Evolutionary conservation across 2,797 vertebrate genomes (phyloP).

Genomic region (Rhinophrynus dorsalis): DNA sequence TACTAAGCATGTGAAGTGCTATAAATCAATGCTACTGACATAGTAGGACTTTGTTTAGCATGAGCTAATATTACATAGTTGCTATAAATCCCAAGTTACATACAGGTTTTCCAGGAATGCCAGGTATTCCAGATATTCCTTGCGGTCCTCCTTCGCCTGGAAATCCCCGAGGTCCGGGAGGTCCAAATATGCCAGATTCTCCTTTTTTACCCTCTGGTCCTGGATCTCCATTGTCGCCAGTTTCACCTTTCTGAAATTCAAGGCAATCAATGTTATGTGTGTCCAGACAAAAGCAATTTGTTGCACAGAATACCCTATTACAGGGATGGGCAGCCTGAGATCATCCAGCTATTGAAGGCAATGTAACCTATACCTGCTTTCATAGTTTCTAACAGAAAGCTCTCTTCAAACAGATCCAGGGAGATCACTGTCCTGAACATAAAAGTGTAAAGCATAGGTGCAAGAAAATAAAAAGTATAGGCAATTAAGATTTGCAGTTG

Average conservation of each 20-base stretch:
- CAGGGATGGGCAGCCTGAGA: no score
- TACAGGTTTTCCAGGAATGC: slow-evolving; percentile 78
- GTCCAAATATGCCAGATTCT: slow-evolving; percentile 63
- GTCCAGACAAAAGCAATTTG: not conserved
- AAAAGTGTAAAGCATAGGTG: no score
- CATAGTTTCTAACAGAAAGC: no score
- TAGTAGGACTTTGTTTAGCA: not conserved
- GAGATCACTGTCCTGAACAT: no score
- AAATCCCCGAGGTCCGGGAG: slow-evolving; percentile 67
- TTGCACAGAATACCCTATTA: no score
- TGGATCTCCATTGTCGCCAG: slow-evolving; percentile 65
- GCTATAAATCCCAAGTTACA: slow-evolving; percentile 49
- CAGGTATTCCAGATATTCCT: slow-evolving; percentile 74
- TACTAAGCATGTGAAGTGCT: not conserved
- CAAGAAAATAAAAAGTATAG: no score
- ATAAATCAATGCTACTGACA: no score
- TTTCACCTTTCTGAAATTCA: slow-evolving; percentile 64
- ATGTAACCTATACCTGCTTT: no score
- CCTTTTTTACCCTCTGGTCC: slow-evolving; percentile 74
- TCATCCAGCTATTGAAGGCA: no score
- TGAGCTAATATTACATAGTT: not conserved
- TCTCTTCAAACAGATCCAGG: no score
- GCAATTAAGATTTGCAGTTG: no score
- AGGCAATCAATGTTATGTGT: not conserved
- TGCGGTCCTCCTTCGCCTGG: slow-evolving; percentile 71